phyloP scores from a whole-genome alignment of 2,113 vertebrate genomes.

The Urocynchramus pylzowi region DNA sequence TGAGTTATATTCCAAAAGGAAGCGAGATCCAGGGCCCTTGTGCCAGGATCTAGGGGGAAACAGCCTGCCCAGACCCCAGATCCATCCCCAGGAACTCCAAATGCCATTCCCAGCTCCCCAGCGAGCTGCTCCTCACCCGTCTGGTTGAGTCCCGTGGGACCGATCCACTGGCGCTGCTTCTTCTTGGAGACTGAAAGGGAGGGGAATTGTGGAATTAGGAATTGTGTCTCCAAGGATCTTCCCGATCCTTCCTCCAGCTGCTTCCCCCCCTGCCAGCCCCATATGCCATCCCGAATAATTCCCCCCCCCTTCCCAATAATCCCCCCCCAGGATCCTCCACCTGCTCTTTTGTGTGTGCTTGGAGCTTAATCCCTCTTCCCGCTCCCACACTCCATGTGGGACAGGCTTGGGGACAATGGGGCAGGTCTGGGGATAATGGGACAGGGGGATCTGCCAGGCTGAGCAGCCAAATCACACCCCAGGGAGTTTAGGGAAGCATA shows the following conservation, averaged over 20 bases:
- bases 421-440: not conserved
- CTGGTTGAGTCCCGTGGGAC: conserved; percentile 70
- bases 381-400: not conserved
- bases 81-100: not conserved
- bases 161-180: conserved; percentile 76
- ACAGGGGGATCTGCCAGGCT: not conserved
- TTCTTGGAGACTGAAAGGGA: conserved; percentile 54
- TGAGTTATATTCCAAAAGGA: not conserved
- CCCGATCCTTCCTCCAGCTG: not conserved
- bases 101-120: not conserved
- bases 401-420: not conserved
- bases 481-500: not conserved
- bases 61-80: not conserved
- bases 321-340: not conserved
- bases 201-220: too few relatives aligned
- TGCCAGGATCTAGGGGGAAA: not conserved
- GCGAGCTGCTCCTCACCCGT: conserved; percentile 41
- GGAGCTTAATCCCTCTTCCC: not conserved
- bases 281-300: not conserved
- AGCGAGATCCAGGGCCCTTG: not conserved
- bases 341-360: not conserved
- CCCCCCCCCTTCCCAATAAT: not conserved
- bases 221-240: not conserved
- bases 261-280: not conserved
- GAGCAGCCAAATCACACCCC: not conserved